These are phyloP conservation scores for Paedocypris sp. DNA, from an alignment of 2,113 vertebrate species.

Conservation along the genomic window DNA sequence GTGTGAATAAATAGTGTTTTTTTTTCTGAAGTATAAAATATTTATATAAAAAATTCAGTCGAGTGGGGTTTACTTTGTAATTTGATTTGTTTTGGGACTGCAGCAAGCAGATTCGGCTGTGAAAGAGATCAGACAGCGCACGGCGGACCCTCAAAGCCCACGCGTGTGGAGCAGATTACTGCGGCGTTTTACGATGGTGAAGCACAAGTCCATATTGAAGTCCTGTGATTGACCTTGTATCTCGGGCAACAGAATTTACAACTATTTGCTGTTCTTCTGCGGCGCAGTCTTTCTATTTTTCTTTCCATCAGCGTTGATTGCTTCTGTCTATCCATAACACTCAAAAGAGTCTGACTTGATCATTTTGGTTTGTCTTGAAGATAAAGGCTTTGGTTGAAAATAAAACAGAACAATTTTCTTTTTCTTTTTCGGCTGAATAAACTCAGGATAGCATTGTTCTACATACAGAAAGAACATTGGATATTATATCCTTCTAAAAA, in stretches of 20 bases:
- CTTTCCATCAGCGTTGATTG: constrained; percentile 10
- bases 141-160: neutral
- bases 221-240: constrained; percentile 10
- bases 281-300: neutral
- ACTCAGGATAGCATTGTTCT: neutral
- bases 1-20: no score
- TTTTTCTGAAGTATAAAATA: no score
- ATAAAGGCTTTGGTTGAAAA: neutral
- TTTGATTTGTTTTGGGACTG: no score
- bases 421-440: no score
- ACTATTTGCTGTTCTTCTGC: constrained; percentile 20
- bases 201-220: neutral
- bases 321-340: neutral
- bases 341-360: neutral
- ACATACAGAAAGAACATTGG: no score
- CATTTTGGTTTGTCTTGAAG: neutral
- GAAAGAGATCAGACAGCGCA: constrained; percentile 1
- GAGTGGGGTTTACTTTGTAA: no score
- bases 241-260: constrained; percentile 18
- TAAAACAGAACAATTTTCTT: neutral
- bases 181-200: constrained; percentile 8
- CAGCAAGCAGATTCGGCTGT: no score
- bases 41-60: no score
- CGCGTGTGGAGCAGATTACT: neutral
- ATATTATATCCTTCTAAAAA: no score